phyloP scores from a whole-genome alignment of 2,797 vertebrate genomes.

The Liparis tanakae region DNA sequence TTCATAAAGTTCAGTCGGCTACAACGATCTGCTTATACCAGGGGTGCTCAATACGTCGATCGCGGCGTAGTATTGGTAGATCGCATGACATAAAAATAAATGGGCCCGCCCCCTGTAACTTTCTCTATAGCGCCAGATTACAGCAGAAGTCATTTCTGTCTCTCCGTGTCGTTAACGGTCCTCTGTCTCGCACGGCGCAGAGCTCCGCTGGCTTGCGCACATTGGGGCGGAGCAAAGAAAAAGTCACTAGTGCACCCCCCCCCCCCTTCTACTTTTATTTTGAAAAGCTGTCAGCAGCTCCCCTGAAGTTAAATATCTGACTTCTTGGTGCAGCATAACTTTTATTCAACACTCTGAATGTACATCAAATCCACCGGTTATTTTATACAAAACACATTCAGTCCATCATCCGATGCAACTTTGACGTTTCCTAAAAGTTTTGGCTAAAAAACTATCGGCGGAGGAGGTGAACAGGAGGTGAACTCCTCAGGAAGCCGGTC shows the following conservation, averaged over 20 bases:
- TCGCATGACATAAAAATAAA: too few species aligned
- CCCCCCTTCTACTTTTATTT: too few species aligned
- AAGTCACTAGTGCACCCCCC: too few species aligned
- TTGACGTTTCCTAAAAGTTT: neutral
- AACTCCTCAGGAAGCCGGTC: neutral
- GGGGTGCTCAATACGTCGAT: too few species aligned
- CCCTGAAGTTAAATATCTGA: neutral
- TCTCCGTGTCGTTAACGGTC: too few species aligned
- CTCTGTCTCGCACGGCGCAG: too few species aligned
- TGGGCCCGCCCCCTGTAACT: too few species aligned
- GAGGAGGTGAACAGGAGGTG: neutral
- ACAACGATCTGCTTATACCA: neutral
- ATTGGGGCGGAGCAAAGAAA: too few species aligned
- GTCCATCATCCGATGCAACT: neutral
- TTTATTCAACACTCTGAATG: constrained; percentile 37
- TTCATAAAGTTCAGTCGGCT: neutral
- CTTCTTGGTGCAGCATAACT: neutral
- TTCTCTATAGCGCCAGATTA: too few species aligned
- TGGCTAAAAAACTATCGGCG: neutral
- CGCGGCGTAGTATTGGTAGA: too few species aligned
- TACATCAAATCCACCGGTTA: constrained; percentile 22
- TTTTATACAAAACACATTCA: neutral
- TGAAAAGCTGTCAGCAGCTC: neutral
- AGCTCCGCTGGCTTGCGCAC: too few species aligned
- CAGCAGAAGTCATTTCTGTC: too few species aligned